Evolutionary conservation across 2,888 invertebrate genomes (phyloP), one percentile per base, ranked within the genome.

Genomic region (Dryomyza anilis): DNA sequence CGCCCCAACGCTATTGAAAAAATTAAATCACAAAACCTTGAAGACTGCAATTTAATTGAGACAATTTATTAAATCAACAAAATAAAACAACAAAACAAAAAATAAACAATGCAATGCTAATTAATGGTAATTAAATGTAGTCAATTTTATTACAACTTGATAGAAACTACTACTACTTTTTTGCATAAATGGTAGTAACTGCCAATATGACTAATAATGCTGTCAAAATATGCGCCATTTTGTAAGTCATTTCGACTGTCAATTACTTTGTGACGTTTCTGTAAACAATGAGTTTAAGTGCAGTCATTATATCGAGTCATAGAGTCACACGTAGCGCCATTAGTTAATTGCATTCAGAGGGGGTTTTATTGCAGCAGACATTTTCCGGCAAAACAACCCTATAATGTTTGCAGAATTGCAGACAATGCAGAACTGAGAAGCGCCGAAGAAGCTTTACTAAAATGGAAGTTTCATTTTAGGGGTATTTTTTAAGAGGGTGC

Each of bases 221-320:
- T 50, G 50, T 27, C 50, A 12, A 50, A 10, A 27, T n/a, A 39
- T n/a, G 25, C 50, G 50, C 50, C 50, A 50, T 50, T 50, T 50
- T 50, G 14, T 50, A 8, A 48, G 3, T 12, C 16, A 4, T 14
- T 33, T 12, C 7, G 33, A 33, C 7, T 33, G 33, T 8, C 33
- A 7, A 12, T 33, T n/a, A n/a, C n/a, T n/a, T n/a, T n/a, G n/a
- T n/a, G n/a, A n/a, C n/a, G n/a, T n/a, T n/a, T n/a, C n/a, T n/a
- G n/a, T n/a, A n/a, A 43, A 2, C 16, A 43, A 43, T 16, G 43
- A 43, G n/a, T n/a, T n/a, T n/a, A n/a, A n/a, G n/a, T n/a, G n/a
- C n/a, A n/a, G n/a, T n/a, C n/a, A n/a, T n/a, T n/a, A n/a, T n/a
- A n/a, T n/a, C n/a, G n/a, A n/a, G n/a, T n/a, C n/a, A n/a, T n/a